Conservation (phyloP, 1,140 invertebrate genomes). For the Nautilus pompilius region DNA sequence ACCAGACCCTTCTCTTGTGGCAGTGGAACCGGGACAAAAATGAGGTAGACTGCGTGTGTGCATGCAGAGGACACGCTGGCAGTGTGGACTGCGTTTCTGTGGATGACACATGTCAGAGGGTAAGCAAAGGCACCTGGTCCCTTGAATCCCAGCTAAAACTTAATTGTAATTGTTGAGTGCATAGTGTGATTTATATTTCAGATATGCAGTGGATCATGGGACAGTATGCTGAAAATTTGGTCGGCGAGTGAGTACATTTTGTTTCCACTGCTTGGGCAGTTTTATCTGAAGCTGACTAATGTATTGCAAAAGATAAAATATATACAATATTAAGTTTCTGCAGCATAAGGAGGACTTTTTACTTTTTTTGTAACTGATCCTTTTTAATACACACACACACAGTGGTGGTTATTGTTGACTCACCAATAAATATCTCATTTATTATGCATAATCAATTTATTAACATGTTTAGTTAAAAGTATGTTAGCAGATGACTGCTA, state of each 20-base stretch:
- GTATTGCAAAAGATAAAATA: neutral
- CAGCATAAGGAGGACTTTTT: too few relatives aligned
- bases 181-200: too few relatives aligned
- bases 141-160: too few relatives aligned
- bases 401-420: too few relatives aligned
- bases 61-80: conserved; percentile 83
- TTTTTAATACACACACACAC: too few relatives aligned
- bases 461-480: too few relatives aligned
- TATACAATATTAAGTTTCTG: neutral
- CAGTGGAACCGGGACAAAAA: conserved; percentile 63
- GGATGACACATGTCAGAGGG: conserved; percentile 62
- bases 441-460: too few relatives aligned
- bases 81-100: conserved; percentile 81
- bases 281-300: neutral
- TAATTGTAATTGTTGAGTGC: too few relatives aligned
- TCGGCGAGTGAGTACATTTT: conserved; percentile 36
- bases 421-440: too few relatives aligned
- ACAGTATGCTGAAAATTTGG: conserved; percentile 66
- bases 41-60: conserved; percentile 74
- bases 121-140: conserved; percentile 21
- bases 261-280: neutral
- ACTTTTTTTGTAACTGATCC: too few relatives aligned
- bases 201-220: conserved; percentile 92
- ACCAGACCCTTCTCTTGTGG: conserved; percentile 90
- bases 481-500: too few relatives aligned